Evolutionary conservation across 2,113 vertebrate genomes (phyloP), one percentile per base, ranked within the genome.

Genomic region (Alosa alosa): DNA sequence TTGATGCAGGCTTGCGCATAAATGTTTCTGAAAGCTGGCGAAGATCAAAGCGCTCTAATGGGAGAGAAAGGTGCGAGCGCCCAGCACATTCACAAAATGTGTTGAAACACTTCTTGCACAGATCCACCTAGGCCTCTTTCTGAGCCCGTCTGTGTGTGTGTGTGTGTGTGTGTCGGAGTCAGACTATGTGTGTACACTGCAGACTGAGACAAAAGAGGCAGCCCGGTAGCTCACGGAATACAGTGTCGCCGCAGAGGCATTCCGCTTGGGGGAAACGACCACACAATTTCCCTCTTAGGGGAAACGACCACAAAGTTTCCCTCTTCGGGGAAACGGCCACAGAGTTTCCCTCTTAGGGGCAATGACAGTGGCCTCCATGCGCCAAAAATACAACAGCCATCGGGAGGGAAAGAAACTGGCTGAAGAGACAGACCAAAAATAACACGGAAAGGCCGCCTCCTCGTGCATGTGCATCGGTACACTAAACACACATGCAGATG

Each of bases 401-500:
- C 25, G 2, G 25, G 31, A 36, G 64, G 36, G 64, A 31, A 11
- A 11, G 1, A 72, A 25, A n/a, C 22, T 6, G 10, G 64, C n/a
- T 36, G 2, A 44, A 9, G 8, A 36, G 64, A 72, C 64, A 13
- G 25, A 36, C 64, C 64, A 2, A 72, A 72, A 36, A 72, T 72
- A 72, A 36, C 64, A 31, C 6, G 57, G 5, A 64, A 25, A 64
- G 22, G 8, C n/a, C 22, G 57, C 57, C 57, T 64, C 22, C 57
- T n/a, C 57, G 2, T n/a, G 20, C 57, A 9, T 25, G 52, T 55
- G 15, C 52, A 55, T 55, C 52, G 3, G 52, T 72, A 72, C 64
- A 72, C 25, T 72, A 72, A 25, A 36, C 82, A 86, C 52, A 85
- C 84, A 85, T 87, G 89, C 85, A 84, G 86, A 88, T 44, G 84